Conservation (phyloP, 2,113 vertebrate genomes). For the Picathartes gymnocephalus region DNA sequence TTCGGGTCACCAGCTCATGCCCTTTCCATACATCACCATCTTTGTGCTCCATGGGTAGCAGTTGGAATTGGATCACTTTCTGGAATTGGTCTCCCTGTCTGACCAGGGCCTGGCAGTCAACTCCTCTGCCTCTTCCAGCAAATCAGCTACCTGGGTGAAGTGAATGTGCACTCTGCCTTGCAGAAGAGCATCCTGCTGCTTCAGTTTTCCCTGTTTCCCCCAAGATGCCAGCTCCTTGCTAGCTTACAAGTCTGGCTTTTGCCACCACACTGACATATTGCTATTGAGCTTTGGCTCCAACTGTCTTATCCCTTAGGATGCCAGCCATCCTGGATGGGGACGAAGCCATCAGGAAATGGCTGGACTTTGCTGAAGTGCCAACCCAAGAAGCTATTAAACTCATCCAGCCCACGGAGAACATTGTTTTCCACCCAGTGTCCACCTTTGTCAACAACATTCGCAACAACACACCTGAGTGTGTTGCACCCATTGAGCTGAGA, state of each 20-base stretch:
- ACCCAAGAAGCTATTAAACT: slow-evolving; percentile 85
- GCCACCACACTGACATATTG: fast-evolving
- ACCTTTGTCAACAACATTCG: slow-evolving; percentile 84
- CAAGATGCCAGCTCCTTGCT: neutral
- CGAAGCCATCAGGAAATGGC: slow-evolving; percentile 87
- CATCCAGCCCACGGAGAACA: slow-evolving; percentile 80
- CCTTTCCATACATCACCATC: neutral
- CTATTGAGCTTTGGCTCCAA: neutral
- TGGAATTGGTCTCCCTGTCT: neutral
- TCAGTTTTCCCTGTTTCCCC: neutral
- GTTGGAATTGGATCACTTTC: neutral
- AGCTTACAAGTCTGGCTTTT: neutral
- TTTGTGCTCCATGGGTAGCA: neutral
- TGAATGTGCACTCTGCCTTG: fast-evolving
- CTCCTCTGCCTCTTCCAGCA: neutral
- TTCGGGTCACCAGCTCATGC: neutral
- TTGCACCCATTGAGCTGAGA: slow-evolving; percentile 74
- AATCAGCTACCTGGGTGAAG: neutral
- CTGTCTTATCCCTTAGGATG: slow-evolving; percentile 79
- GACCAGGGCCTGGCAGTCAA: neutral
- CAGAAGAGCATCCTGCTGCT: neutral
- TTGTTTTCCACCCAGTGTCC: slow-evolving; percentile 89
- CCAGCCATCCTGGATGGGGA: slow-evolving; percentile 92
- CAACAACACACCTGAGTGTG: slow-evolving; percentile 85
- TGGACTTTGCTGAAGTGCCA: slow-evolving; percentile 88